Evolutionary conservation across 2,797 vertebrate genomes (phyloP), one percentile per base, ranked within the genome.

Genomic region (Anas flavirostris): DNA sequence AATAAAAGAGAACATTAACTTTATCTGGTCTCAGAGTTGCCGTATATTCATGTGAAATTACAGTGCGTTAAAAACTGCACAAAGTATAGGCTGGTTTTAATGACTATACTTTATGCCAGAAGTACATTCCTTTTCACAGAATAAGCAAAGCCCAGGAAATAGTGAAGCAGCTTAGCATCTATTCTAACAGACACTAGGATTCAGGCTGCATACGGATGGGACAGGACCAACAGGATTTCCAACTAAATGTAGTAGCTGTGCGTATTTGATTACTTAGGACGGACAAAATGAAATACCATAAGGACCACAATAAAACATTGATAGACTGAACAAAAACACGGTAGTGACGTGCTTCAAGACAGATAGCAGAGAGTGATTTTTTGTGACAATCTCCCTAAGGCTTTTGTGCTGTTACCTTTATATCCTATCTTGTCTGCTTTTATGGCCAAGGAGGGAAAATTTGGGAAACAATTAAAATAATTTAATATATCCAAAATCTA

Each of bases 401-500:
- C 99, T 98, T 98, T 98, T 98, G 98, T 99, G 98, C 98, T 98
- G 98, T 99, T 99, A 99, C 99, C 99, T 99, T 99, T 99, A 98
- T 99, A 99, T 99, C 99, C 99, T 99, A 99, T 99, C 99, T 99
- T 99, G 99, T 99, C 99, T 99, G 99, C 99, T 99, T 99, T 99
- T 99, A 99, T 98, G 99, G 98, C 98, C 98, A 98, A 98, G 98
- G 98, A 99, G 98, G 98, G 98, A 99, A 99, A 99, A 99, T 99
- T 99, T 99, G 98, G 99, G 99, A 99, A 98, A 99, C 98, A 98
- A 99, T 99, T 99, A 98, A 98, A 98, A 98, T 98, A 98, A 98
- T 98, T 98, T 98, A 97, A 98, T 98, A 98, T 97, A 98, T 97
- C 98, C 97, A 97, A 97, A 97, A 97, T 97, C 91, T 97, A 94